Conservation (phyloP, 2,888 invertebrate species). For the Suillia variegata region DNA sequence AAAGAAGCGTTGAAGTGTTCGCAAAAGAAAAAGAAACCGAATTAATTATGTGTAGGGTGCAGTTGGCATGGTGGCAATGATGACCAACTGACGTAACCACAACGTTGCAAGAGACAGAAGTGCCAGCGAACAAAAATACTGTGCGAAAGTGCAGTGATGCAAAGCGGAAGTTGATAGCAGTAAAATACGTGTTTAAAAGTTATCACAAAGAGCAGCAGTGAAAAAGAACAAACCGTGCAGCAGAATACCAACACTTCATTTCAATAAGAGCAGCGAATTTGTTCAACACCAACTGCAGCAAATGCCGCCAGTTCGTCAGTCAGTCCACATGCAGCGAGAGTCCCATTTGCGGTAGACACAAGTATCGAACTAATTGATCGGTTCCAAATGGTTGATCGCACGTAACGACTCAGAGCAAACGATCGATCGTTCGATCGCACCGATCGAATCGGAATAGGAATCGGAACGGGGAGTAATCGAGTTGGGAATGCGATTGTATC, state of each 20-base stretch:
- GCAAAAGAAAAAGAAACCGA: not conserved
- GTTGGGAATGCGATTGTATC: conserved; percentile 56
- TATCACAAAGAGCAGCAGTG: not conserved
- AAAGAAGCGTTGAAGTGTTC: not conserved
- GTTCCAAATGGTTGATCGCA: conserved; percentile 60
- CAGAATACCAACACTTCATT: not conserved
- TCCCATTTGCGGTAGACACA: too few relatives aligned
- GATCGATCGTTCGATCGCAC: conserved; percentile 23
- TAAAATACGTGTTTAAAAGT: not conserved
- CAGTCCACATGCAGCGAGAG: too few relatives aligned
- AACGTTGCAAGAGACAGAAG: conserved; percentile 10
- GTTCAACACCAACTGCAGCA: not conserved
- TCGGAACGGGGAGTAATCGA: too few relatives aligned
- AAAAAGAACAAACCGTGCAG: not conserved
- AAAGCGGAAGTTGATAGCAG: not conserved
- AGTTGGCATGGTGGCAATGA: not conserved
- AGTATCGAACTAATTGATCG: conserved; percentile 60
- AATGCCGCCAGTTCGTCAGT: too few relatives aligned
- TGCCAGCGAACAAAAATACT: not conserved
- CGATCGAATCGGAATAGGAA: conserved; percentile 1
- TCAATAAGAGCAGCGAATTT: not conserved
- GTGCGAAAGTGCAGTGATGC: not conserved
- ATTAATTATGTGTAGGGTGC: not conserved
- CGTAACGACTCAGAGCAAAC: conserved; percentile 34
- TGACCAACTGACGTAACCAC: conserved; percentile 46